Base-by-base conservation (phyloP, 92 coral and sea anemone species). In the Plumapathes pennacea region DNA sequence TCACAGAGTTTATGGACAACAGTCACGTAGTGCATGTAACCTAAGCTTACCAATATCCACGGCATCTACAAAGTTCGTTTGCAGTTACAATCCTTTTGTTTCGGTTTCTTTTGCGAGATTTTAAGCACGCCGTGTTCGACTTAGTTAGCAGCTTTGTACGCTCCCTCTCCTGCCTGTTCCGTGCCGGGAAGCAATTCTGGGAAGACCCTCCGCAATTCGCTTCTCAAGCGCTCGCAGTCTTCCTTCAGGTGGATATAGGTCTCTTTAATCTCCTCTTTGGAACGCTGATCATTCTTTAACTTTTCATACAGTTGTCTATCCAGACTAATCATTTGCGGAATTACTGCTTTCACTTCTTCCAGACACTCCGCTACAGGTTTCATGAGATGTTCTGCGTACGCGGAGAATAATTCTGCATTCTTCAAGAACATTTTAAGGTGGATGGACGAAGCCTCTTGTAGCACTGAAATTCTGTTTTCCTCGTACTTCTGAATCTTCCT, bases 241-340 rank as follows among this genome's bases (percentile, higher is more conserved):
- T 54, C 26, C 47, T 37, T 0, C 1, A 65, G 42, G 5, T 76
- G 87, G 26, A 0, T 20, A 53, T 80, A 73, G 18, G 39, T 25
- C 0, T 37, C 36, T 38, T 23, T 2, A 10, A 46, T 42, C 3
- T 72, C 62, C 5, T 37, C 11, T 4, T 59, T 10, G 10, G 70
- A 29, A 0, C 70, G 71, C 26, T 1, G 34, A n/a, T 33, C 57
- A 19, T 36, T 14, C 4, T 11, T n/a, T 33, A 80, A 60, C 27
- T 50, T 38, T 43, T 27, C 3, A 4, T 32, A 47, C 17, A 80
- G 53, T 39, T 19, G 25, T 5, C 19, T 49, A 18, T 72, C 47
- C 5, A 70, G 76, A 36, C 17, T 28, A 43, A 73, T 80, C 38
- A 71, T 12, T 19, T 38, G 60, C 10, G 85, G 85, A 32, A 79